Evolutionary conservation across 2,888 invertebrate genomes (phyloP), one percentile per base, ranked within the genome.

Genomic region (Caenorhabditis panamensis): DNA sequence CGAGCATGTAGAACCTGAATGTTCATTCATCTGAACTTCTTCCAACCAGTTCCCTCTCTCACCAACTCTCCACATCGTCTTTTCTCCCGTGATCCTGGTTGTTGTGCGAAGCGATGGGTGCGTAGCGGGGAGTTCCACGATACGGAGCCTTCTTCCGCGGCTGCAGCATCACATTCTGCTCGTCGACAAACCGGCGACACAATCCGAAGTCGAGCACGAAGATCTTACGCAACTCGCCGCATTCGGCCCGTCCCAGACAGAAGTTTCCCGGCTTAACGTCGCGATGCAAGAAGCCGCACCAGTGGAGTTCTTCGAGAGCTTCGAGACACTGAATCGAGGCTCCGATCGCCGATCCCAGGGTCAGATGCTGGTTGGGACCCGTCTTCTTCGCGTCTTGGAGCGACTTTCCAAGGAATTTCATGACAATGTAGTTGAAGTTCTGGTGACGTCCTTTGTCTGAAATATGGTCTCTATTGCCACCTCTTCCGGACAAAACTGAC

Each of bases 201-300:
- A 88, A 82, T 37, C 89, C 89, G 47, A 89, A 89, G 71, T 89
- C 89, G 64, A 89, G 85, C 31, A 89, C 82, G 82, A 88, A 89
- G 24, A 89, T 79, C 61, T 85, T 87, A 24, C 88, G 84, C 26
- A 84, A 69, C 56, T 89, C 89, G 36, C 77, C 64, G 24, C 75
- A 67, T 37, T 89, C 88, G 8, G 85, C 72, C n/a, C 88, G 77
- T 24, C 89, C 89, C 49, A 88, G 79, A 31, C 86, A 83, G 67
- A 87, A 89, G 77, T 89, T 89, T 56, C 88, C 89, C 36, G 84
- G 84, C 53, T 84, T 84, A 13, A 84, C 83, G 36, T 84, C 84
- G 24, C 84, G 67, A 68, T 84, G 84, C 66, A 84, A 69, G 54
- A 82, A 84, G 54, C 84, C 84, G 49, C 72, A 72, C 76, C 88